Conservation (phyloP, 1,140 invertebrate species). For the Pseudomyrmex flavicornis region DNA sequence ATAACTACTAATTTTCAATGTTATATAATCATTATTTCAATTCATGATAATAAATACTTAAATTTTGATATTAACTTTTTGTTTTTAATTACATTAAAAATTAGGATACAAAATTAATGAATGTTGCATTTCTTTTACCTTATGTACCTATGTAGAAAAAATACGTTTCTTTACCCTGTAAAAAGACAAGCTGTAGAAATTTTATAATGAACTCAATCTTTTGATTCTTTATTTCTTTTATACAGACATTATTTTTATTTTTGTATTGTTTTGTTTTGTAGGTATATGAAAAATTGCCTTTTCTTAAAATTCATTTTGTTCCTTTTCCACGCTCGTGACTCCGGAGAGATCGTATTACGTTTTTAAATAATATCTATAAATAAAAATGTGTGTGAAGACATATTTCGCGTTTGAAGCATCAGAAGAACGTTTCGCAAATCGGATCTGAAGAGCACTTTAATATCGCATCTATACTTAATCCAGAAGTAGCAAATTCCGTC, state of each 20-base stretch:
- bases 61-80: too few relatives aligned
- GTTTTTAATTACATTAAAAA: too few relatives aligned
- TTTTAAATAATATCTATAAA: conserved; percentile 5
- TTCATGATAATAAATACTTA: too few relatives aligned
- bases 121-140: too few relatives aligned
- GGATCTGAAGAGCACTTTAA: conserved; percentile 42
- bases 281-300: conserved; percentile 1
- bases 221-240: neutral
- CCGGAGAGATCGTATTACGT: neutral
- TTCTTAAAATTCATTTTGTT: neutral
- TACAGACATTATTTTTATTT: neutral
- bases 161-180: neutral
- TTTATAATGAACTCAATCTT: neutral
- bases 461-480: conserved; percentile 65
- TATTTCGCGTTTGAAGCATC: conserved; percentile 27
- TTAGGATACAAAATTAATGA: too few relatives aligned
- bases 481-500: conserved; percentile 41
- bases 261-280: too few relatives aligned
- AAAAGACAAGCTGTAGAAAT: neutral
- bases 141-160: too few relatives aligned
- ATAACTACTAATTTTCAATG: too few relatives aligned
- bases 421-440: conserved; percentile 32
- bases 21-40: too few relatives aligned
- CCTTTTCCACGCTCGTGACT: neutral
- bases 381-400: neutral